These are phyloP conservation scores for Brachionus koreanus DNA, from an alignment of 1,140 invertebrate genomes.

Conservation along the genomic window DNA sequence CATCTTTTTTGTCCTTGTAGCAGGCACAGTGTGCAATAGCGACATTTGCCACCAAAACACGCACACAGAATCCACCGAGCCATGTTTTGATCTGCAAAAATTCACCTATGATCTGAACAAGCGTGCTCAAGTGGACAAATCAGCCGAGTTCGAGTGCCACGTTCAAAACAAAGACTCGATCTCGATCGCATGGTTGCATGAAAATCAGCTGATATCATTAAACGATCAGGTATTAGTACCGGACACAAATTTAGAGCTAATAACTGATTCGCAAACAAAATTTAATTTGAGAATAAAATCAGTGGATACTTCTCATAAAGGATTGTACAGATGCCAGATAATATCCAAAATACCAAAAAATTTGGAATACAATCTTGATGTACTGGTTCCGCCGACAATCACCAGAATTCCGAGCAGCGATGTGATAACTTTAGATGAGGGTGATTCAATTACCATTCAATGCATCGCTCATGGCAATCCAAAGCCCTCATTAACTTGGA, in stretches of 20 bases:
- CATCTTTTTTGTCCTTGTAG: neutral
- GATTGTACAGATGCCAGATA: slow-evolving; percentile 30
- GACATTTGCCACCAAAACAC: neutral
- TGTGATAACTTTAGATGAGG: slow-evolving; percentile 20
- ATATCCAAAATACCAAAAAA: slow-evolving; percentile 19
- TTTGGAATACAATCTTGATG: slow-evolving; percentile 27
- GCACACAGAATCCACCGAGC: neutral
- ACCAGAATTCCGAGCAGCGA: slow-evolving; percentile 8
- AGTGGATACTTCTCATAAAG: neutral
- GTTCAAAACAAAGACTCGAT: slow-evolving; percentile 28
- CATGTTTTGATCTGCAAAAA: neutral
- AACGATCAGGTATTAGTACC: slow-evolving; percentile 6
- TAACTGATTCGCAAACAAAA: neutral
- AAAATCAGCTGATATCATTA: slow-evolving; percentile 37
- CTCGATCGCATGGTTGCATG: slow-evolving; percentile 24
- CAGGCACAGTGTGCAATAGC: neutral
- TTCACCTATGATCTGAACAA: neutral
- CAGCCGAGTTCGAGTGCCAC: slow-evolving; percentile 15
- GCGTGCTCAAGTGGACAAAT: neutral
- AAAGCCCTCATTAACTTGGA: slow-evolving; percentile 11
- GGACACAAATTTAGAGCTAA: slow-evolving; percentile 4
- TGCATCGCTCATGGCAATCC: slow-evolving; percentile 37
- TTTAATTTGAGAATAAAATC: slow-evolving; percentile 36
- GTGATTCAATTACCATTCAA: slow-evolving; percentile 40
- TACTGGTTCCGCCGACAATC: neutral